Evolutionary conservation across 2,888 invertebrate genomes (phyloP).

Genomic region (Labia minor): DNA sequence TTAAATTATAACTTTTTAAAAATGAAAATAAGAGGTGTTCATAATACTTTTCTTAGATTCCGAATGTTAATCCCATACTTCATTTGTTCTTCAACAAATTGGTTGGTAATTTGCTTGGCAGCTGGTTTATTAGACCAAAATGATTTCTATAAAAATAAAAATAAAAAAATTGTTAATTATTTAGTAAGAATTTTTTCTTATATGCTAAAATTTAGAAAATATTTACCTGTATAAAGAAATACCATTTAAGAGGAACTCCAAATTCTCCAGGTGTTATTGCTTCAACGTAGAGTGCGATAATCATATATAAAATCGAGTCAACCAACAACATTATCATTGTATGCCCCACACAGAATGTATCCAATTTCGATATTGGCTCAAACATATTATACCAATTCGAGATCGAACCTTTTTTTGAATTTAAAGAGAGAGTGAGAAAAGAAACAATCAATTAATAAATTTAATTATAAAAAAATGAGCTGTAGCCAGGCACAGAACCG

Average conservation of each 20-base stretch:
- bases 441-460: not conserved
- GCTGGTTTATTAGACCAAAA: not conserved
- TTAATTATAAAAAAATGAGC: not conserved
- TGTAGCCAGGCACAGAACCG: too few relatives aligned
- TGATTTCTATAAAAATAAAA: not conserved
- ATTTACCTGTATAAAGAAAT: slow-evolving; percentile 46
- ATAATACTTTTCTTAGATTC: not conserved
- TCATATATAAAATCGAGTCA: slow-evolving; percentile 57
- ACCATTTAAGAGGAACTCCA: slow-evolving; percentile 72
- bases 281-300: slow-evolving; percentile 74
- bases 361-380: slow-evolving; percentile 51
- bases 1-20: too few relatives aligned
- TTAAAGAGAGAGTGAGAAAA: not conserved
- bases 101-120: not conserved
- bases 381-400: slow-evolving; percentile 48
- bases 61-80: not conserved
- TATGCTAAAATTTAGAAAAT: too few relatives aligned
- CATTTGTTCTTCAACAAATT: not conserved
- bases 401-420: not conserved
- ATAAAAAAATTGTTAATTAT: not conserved
- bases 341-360: slow-evolving; percentile 56
- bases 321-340: slow-evolving; percentile 61
- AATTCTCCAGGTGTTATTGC: slow-evolving; percentile 76
- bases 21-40: too few relatives aligned
- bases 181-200: too few relatives aligned